Evolutionary conservation across 2,113 vertebrate species (phyloP).

Genomic region (Rhynchopsitta pachyrhyncha): DNA sequence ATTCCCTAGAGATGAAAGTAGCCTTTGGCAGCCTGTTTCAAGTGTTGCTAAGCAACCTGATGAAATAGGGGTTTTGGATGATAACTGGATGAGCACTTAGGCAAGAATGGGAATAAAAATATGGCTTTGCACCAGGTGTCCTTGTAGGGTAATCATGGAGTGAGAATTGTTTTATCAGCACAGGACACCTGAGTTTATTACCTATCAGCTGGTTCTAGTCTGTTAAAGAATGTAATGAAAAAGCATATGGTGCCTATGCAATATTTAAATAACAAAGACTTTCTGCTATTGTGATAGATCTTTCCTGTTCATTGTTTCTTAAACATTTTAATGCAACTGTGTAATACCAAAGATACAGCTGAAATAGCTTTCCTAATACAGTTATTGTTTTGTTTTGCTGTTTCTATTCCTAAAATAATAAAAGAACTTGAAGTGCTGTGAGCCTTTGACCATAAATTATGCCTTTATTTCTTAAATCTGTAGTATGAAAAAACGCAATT

Average conservation of each 20-base stretch:
- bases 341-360: neutral
- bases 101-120: neutral
- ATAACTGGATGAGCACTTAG: neutral
- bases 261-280: neutral
- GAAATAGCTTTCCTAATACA: neutral
- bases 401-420: neutral
- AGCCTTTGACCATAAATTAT: fast-evolving
- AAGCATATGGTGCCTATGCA: neutral
- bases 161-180: neutral
- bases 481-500: neutral
- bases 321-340: neutral
- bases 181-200: neutral
- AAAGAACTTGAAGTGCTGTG: neutral
- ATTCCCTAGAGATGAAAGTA: neutral
- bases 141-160: neutral
- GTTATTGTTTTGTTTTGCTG: neutral
- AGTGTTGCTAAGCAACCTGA: neutral
- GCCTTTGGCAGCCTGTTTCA: neutral
- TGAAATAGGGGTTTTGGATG: neutral
- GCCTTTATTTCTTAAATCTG: neutral
- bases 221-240: neutral
- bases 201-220: neutral
- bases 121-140: neutral
- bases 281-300: neutral
- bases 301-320: neutral